Evolutionary conservation across 2,888 invertebrate genomes (phyloP), one percentile per base, ranked within the genome.

Genomic region (Cephonodes hylas): DNA sequence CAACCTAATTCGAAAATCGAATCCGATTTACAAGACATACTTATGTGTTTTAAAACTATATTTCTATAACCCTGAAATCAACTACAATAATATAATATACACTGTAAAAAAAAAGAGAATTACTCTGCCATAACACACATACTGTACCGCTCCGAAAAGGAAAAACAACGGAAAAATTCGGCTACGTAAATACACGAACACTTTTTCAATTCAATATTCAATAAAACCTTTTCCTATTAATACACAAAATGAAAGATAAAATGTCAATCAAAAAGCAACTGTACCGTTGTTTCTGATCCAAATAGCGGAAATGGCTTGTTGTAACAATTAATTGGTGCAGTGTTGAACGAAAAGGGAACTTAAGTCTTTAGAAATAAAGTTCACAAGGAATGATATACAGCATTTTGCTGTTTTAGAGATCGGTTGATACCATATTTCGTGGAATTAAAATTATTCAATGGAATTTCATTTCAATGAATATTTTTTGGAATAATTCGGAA

Each of bases 281-380:
- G 46, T 48, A 48, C 15, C 27, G 48, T 48, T 25, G 48, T 48
- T 48, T 48, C 45, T 38, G 38, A 38, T 38, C 38, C 38, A 38
- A 38, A 48, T 48, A 48, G 25, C 48, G 48, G 48, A 48, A 48
- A 48, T 48, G 48, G 48, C 27, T 48, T 48, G 25, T 48, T 48
- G 25, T 25, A 48, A 20, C 48, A 13, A 13, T 15, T 27, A 38
- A 27, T 48, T 48, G 27, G 48, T 7, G 15, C 27, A 3, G 25
- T 25, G 27, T 4, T 48, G 8, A 8, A 8, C 48, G 48, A 15
- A 48, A n/a, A 15, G 15, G n/a, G 0, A 1, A n/a, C 27, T 8
- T 27, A 15, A 15, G 15, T 2, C 6, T n/a, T 25, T 48, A 6
- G 15, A 48, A 15, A 25, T 48, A 48, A 27, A 15, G 25, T 48